Evolutionary conservation across 2,113 vertebrate genomes (phyloP).

Genomic region (Carassius gibelio): DNA sequence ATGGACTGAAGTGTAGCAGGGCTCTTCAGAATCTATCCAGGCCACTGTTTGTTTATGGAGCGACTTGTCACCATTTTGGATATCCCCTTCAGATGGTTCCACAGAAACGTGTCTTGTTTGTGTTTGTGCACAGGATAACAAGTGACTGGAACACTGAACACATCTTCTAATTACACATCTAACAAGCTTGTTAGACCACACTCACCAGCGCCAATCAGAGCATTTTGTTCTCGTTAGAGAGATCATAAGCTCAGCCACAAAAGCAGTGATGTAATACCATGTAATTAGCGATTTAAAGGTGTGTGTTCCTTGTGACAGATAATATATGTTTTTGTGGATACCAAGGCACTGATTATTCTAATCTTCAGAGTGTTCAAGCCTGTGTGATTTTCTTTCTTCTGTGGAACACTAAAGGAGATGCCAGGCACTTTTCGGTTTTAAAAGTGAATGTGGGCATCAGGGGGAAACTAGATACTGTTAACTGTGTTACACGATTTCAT

Average conservation of each 20-base stretch:
- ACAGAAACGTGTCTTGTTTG: neutral
- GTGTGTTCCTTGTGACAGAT: conserved; percentile 20
- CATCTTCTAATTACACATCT: conserved; percentile 8
- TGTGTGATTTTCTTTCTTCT: neutral
- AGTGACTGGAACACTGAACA: neutral
- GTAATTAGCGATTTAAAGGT: conserved; percentile 24
- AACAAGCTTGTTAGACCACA: conserved; percentile 34
- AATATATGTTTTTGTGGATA: conserved; percentile 31
- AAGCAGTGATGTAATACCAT: conserved; percentile 10
- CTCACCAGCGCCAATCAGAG: conserved; percentile 14
- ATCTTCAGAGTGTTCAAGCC: neutral
- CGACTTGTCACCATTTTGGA: neutral
- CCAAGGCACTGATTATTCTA: conserved; percentile 1
- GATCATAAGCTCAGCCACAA: conserved; percentile 2
- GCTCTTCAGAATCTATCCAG: neutral
- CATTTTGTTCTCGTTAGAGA: conserved; percentile 13
- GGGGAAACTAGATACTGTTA: neutral
- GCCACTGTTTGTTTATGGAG: neutral
- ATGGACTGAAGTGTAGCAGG: neutral
- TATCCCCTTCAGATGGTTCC: neutral
- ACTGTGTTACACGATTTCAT: too few relatives aligned
- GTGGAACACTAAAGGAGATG: neutral
- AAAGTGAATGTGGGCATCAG: neutral
- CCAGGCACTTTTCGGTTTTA: neutral
- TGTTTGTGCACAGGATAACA: conserved; percentile 11